phyloP scores from a whole-genome alignment of 2,113 vertebrate genomes.

The Xerus inauris region DNA sequence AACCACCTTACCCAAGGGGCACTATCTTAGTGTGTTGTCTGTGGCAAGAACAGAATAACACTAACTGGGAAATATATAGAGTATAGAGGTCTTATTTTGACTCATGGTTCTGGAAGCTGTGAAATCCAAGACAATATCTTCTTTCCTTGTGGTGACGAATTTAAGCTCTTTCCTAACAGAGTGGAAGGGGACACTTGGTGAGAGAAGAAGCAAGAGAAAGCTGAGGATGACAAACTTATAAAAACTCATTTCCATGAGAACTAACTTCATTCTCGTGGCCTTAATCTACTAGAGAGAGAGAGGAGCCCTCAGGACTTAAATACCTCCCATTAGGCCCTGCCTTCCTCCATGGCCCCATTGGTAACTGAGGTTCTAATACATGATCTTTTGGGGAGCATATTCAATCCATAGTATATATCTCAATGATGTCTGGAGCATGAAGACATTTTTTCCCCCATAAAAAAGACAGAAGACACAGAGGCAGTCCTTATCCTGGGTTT shows the following conservation, averaged over 20 bases:
- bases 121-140: not conserved
- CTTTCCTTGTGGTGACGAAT: not conserved
- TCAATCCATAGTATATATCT: not conserved
- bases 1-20: not conserved
- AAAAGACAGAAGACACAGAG: not conserved
- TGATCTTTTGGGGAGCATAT: not conserved
- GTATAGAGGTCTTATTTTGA: not conserved
- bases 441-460: not conserved
- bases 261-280: not conserved
- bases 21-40: not conserved
- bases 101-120: not conserved
- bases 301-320: not conserved
- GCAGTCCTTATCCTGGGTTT: not conserved
- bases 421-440: not conserved
- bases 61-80: not conserved
- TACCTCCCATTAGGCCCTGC: not conserved
- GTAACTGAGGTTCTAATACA: not conserved
- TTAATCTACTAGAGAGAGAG: not conserved
- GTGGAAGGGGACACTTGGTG: not conserved
- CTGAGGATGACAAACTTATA: not conserved
- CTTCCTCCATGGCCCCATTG: not conserved
- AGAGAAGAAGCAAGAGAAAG: not conserved
- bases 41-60: not conserved
- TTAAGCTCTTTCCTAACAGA: not conserved
- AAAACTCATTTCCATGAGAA: too few relatives aligned